Conservation (phyloP, 2,888 invertebrate genomes). For the Scrobipalpa atriplicella region DNA sequence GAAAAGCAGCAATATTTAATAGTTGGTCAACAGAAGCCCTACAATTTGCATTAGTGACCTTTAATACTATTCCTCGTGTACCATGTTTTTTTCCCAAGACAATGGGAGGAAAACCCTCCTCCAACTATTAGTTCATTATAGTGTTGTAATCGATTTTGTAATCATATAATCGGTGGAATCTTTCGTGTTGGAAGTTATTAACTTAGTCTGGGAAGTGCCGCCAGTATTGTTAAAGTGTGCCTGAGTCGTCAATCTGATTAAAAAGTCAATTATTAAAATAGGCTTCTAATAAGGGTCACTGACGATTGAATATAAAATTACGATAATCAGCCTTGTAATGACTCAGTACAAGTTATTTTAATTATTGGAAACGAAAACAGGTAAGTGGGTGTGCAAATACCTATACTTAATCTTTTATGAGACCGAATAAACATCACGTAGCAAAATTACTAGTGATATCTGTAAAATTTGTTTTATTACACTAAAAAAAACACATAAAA, state of each 20-base stretch:
- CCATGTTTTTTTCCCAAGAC: slow-evolving; percentile 32
- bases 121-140: slow-evolving; percentile 39
- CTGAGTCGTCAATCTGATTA: slow-evolving; percentile 16
- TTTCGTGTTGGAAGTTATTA: slow-evolving; percentile 49
- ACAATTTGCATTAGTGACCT: not conserved
- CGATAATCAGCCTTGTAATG: not conserved
- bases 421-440: too few relatives aligned
- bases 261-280: slow-evolving; percentile 19
- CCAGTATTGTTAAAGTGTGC: slow-evolving; percentile 21
- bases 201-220: slow-evolving; percentile 23
- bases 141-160: slow-evolving; percentile 43
- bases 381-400: not conserved
- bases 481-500: too few relatives aligned
- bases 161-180: slow-evolving; percentile 52
- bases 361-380: not conserved
- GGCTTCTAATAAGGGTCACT: not conserved
- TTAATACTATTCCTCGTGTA: not conserved
- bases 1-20: too few relatives aligned
- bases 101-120: slow-evolving; percentile 48
- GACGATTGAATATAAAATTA: not conserved
- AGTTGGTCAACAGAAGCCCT: not conserved
- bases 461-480: too few relatives aligned
- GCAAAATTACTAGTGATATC: too few relatives aligned
- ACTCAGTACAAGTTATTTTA: not conserved
- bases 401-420: too few relatives aligned